Evolutionary conservation across 2,797 vertebrate genomes (phyloP).

Genomic region (Rallus crepitans): DNA sequence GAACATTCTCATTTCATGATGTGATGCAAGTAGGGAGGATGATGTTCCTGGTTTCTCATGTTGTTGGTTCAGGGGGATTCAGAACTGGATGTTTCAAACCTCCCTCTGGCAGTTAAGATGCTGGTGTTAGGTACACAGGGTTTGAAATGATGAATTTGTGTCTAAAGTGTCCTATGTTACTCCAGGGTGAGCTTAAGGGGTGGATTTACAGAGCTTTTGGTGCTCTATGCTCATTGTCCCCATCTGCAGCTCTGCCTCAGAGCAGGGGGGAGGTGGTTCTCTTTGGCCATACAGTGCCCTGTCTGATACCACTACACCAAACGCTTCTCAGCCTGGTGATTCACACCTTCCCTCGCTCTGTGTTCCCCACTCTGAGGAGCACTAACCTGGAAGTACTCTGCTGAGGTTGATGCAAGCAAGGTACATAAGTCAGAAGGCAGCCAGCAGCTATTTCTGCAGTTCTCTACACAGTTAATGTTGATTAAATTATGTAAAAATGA

Average conservation of each 20-base stretch:
- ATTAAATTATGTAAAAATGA: neutral
- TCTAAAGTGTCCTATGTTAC: neutral
- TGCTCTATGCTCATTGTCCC: neutral
- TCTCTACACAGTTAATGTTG: neutral
- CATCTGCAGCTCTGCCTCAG: fast-evolving
- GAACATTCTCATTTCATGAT: neutral
- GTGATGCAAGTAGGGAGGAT: neutral
- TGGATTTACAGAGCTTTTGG: neutral
- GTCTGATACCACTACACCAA: neutral
- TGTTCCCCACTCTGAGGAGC: neutral
- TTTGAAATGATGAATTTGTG: neutral
- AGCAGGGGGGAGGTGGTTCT: fast-evolving
- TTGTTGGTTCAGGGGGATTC: neutral
- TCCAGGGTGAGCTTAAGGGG: neutral
- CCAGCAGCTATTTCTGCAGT: neutral
- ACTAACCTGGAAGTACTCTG: neutral
- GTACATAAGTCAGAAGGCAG: neutral
- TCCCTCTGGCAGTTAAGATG: neutral
- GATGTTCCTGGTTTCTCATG: fast-evolving
- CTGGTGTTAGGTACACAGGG: fast-evolving
- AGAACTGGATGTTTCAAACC: neutral
- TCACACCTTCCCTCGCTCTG: neutral
- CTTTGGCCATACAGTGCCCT: fast-evolving
- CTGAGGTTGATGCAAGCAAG: neutral
- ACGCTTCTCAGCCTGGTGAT: neutral